Percentiles rank a stretch among this genome's conserved stretches.
Conservation (phyloP, 2,888 invertebrate genomes). For the Erpobdella octoculata region DNA sequence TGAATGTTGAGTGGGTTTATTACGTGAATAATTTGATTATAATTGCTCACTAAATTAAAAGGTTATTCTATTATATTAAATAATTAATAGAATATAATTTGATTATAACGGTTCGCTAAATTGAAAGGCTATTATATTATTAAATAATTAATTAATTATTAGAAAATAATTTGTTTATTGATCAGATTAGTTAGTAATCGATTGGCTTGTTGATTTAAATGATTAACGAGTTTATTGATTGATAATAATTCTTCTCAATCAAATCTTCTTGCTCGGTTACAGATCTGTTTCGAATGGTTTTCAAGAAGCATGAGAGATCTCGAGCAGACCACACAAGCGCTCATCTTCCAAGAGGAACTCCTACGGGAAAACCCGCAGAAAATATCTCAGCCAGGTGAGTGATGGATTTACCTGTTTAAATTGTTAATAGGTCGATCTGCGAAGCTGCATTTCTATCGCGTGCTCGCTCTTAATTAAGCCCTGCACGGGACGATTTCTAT, state of each 20-base stretch:
- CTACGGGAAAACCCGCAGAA: constrained; percentile 51
- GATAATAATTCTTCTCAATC: neutral
- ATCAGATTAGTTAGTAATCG: neutral
- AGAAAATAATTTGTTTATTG: too few relatives aligned
- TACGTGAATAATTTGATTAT: too few relatives aligned
- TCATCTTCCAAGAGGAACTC: constrained; percentile 54
- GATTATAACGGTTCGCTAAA: too few relatives aligned
- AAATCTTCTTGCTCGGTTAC: constrained; percentile 29
- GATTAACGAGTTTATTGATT: neutral
- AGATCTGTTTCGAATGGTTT: constrained; percentile 56
- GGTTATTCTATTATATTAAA: too few relatives aligned
- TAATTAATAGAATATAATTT: too few relatives aligned
- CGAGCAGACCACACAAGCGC: constrained; percentile 52
- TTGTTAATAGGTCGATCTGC: neutral
- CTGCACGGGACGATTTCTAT: too few relatives aligned
- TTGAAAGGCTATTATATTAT: too few relatives aligned
- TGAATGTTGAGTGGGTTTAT: too few relatives aligned
- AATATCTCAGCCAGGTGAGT: constrained; percentile 50
- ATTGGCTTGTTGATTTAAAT: neutral
- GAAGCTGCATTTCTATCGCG: too few relatives aligned
- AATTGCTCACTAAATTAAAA: too few relatives aligned
- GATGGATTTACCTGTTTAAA: neutral
- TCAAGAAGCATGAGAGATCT: constrained; percentile 52
- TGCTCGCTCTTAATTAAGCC: too few relatives aligned
- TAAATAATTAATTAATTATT: too few relatives aligned